Percentiles rank a stretch among this genome's conserved stretches.
Conservation (phyloP, 2,113 vertebrate genomes). For the Saccopteryx leptura region DNA sequence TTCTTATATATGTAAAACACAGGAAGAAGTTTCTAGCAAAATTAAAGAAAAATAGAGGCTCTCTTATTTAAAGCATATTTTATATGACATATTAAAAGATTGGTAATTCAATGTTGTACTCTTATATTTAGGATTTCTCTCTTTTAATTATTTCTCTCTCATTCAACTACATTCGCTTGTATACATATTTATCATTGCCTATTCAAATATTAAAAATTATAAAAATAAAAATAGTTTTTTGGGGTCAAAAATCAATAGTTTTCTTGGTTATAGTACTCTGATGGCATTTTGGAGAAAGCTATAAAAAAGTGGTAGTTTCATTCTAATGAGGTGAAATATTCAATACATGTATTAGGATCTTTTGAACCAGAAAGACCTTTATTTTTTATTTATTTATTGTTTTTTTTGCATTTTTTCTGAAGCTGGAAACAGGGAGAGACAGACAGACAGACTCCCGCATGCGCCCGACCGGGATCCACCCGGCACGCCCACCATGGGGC, state of each 20-base stretch:
- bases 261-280: background rate
- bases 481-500: too few species aligned
- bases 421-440: too few species aligned
- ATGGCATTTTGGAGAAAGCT: background rate
- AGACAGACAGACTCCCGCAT: too few species aligned
- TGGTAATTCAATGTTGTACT: background rate
- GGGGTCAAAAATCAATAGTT: background rate
- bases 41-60: background rate
- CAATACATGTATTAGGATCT: background rate
- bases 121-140: background rate
- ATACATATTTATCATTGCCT: background rate
- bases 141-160: background rate
- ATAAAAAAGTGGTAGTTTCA: background rate
- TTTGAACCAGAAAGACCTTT: background rate
- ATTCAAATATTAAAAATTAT: slow-evolving; percentile 25
- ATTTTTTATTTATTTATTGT: too few species aligned
- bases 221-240: background rate
- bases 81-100: background rate
- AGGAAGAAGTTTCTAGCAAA: background rate
- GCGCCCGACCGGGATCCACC: too few species aligned
- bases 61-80: background rate
- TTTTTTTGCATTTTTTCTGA: too few species aligned
- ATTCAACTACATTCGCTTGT: background rate
- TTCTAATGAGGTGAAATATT: background rate
- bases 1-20: background rate